Evolutionary conservation across 2,797 vertebrate species (phyloP), one percentile per base, ranked within the genome.

Genomic region (Mallotus villosus): DNA sequence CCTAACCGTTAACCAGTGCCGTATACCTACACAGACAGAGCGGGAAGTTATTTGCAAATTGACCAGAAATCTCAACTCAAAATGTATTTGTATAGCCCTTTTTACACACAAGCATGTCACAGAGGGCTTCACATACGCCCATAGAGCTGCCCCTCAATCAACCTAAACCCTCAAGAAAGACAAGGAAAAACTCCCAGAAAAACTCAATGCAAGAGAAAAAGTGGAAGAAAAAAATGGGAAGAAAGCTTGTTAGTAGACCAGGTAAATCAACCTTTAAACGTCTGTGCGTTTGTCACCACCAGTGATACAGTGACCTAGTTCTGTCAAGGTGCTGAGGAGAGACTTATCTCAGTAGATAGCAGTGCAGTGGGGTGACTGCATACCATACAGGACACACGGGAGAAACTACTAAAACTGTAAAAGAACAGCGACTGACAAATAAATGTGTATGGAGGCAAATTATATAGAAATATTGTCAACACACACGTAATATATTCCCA

Each of bases 291-390:
- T 61, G 68, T 63, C 67, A 65, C 65, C 58, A 17, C 27, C 72
- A 71, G 75, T 75, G 82, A 84, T 87, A 83, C 73, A 80, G 78
- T 86, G 87, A 83, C 87, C 87, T 66, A 82, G 75, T 82, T 88
- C 81, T 85, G 82, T 85, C 85, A 82, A 75, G 58, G 69, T 0
- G 70, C 61, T 75, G 80, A 76, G 81, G 66, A 65, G 64, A 57
- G 21, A 5, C 66, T 76, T 73, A 81, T 84, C 81, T 71, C 57
- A 22, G 66, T 25, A 71, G 72, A 85, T 67, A 61, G 74, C 21
- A 19, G 37, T 29, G 77, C 25, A 12, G 70, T 22, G 34, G 21
- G 6, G 69, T 63, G 32, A 32, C 1, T 16, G 41, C 58, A 72
- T 34, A 17, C 60, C 64, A 72, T 77, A 69, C 71, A 25, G 63